A percentile compares a stretch with the other conserved stretches of the same genome.
These are phyloP conservation scores for Bergia sp. DNA, from an alignment of 92 coral and sea anemone genomes.

Conservation along the genomic window DNA sequence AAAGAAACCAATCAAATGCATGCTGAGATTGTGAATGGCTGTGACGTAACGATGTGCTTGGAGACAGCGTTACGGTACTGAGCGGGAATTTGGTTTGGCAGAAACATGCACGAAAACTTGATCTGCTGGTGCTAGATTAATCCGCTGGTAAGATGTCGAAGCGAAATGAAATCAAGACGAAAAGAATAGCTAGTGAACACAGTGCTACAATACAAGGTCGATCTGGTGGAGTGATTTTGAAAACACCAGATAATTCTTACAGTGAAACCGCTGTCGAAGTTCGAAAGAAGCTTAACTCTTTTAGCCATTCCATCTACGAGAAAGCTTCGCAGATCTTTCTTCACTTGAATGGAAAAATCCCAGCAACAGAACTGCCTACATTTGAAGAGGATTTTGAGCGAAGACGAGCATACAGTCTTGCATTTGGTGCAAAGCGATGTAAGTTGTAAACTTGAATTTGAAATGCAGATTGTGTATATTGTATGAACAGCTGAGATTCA, in stretches of 20 bases:
- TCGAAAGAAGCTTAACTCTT: constrained; percentile 67
- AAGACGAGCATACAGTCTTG: constrained; percentile 95
- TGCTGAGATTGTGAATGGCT: constrained; percentile 7
- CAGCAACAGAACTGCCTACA: constrained; percentile 77
- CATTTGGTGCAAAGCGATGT: constrained; percentile 98
- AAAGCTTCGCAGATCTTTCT: constrained; percentile 86
- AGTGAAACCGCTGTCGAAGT: constrained; percentile 66
- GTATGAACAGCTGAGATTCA: background rate
- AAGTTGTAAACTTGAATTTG: constrained; percentile 47
- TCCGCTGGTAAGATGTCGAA: constrained; percentile 43
- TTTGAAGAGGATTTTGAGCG: constrained; percentile 91
- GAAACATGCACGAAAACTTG: constrained; percentile 13
- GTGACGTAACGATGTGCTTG: constrained; percentile 43
- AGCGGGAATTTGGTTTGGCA: constrained; percentile 25
- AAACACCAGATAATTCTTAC: constrained; percentile 52
- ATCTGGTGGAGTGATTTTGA: constrained; percentile 38
- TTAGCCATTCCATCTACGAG: constrained; percentile 85
- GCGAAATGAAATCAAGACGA: constrained; percentile 60
- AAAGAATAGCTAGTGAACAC: constrained; percentile 64
- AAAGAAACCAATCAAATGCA: constrained; percentile 24
- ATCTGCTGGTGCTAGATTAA: background rate
- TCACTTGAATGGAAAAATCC: constrained; percentile 85
- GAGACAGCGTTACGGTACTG: background rate
- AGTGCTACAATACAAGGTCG: constrained; percentile 52
- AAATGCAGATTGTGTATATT: background rate